phyloP scores from a whole-genome alignment of 2,888 invertebrate genomes.

The Eupeodes latifasciatus region DNA sequence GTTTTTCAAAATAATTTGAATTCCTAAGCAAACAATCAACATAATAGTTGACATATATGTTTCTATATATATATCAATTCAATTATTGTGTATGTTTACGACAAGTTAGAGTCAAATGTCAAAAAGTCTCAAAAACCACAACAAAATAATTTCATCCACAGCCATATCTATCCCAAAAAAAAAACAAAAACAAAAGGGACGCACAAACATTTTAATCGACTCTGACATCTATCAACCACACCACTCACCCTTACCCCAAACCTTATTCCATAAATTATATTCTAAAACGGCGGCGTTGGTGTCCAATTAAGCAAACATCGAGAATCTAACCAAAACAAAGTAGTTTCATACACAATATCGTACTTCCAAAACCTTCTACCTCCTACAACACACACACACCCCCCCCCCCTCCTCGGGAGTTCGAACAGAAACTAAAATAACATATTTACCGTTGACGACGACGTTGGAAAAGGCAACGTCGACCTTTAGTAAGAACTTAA shows the following conservation, averaged over 20 bases:
- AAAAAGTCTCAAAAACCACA: constrained; percentile 41
- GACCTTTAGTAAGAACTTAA: constrained; percentile 40
- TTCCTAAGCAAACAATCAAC: neutral
- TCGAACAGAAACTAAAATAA: constrained; percentile 38
- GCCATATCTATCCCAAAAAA: neutral
- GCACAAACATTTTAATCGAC: constrained; percentile 52
- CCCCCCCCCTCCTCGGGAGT: neutral
- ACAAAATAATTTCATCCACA: constrained; percentile 39
- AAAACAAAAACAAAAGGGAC: neutral
- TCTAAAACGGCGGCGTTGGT: constrained; percentile 59
- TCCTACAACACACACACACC: neutral
- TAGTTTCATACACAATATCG: constrained; percentile 50
- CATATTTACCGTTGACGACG: constrained; percentile 53
- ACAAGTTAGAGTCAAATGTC: constrained; percentile 24
- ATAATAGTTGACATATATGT: neutral
- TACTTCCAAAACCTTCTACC: neutral
- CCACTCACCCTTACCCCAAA: constrained; percentile 7
- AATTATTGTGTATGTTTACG: neutral
- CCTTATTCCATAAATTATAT: constrained; percentile 61
- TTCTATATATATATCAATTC: neutral
- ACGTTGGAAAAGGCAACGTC: neutral
- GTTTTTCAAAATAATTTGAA: neutral
- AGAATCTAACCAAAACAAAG: constrained; percentile 66
- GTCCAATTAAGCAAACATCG: constrained; percentile 75
- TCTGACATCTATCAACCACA: constrained; percentile 62